phyloP scores from a whole-genome alignment of 2,888 invertebrate species.

The Melieria omissa region DNA sequence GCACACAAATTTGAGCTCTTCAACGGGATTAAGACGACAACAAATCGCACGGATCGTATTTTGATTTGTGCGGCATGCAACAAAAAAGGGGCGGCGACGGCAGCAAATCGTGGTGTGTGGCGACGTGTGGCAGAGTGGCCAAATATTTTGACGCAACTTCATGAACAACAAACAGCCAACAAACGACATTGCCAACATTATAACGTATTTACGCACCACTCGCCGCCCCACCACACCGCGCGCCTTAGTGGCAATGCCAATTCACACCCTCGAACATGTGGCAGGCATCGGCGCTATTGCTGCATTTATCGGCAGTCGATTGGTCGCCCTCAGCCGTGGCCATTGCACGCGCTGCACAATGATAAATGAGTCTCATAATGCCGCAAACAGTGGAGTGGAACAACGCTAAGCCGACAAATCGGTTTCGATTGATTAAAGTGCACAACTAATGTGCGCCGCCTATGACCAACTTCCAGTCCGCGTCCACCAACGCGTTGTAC shows the following conservation, averaged over 20 bases:
- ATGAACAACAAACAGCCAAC: conserved; percentile 32
- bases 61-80: conserved; percentile 25
- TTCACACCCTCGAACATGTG: too few relatives aligned
- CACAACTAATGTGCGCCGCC: conserved; percentile 46
- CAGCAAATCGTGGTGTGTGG: background rate
- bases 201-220: too few relatives aligned
- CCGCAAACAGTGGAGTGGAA: conserved; percentile 46
- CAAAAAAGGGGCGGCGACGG: background rate
- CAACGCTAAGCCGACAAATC: conserved; percentile 65
- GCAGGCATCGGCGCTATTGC: background rate
- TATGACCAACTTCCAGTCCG: background rate
- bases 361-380: conserved; percentile 40
- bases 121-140: background rate
- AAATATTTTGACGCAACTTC: conserved; percentile 31
- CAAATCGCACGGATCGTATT: conserved; percentile 38
- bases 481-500: background rate
- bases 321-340: too few relatives aligned
- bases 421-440: conserved; percentile 65
- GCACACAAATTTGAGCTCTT: conserved; percentile 36
- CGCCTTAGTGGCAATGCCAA: too few relatives aligned
- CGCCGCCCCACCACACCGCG: too few relatives aligned
- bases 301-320: background rate
- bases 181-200: background rate
- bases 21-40: conserved; percentile 47
- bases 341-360: conserved; percentile 31